Evolutionary conservation across 2,888 invertebrate genomes (phyloP).

Genomic region (Amiota communis): DNA sequence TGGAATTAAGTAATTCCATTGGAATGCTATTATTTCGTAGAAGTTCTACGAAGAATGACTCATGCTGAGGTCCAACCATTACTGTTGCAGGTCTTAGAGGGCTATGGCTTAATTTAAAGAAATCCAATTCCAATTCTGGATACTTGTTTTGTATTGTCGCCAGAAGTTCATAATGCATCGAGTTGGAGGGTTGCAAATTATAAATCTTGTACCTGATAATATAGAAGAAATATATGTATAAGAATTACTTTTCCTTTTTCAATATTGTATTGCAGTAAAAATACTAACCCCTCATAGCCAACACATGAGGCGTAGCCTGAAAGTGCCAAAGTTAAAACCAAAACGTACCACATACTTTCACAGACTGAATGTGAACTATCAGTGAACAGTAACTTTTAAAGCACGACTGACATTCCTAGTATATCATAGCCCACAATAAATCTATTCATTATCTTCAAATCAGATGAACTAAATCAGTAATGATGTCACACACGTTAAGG

Average conservation of each 20-base stretch:
- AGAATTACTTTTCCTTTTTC: neutral
- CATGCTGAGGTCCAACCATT: conserved; percentile 57
- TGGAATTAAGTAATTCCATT: conserved; percentile 50
- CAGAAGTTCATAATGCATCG: conserved; percentile 50
- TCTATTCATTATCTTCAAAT: conserved; percentile 52
- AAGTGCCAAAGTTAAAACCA: conserved; percentile 41
- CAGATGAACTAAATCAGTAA: neutral
- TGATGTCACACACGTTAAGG: no score
- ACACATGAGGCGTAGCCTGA: neutral
- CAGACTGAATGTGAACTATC: conserved; percentile 35
- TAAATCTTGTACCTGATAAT: conserved; percentile 63
- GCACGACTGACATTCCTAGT: conserved; percentile 24
- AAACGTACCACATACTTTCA: conserved; percentile 46
- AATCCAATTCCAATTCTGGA: conserved; percentile 57
- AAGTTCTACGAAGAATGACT: conserved; percentile 49
- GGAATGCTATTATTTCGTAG: conserved; percentile 44
- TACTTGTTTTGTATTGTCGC: conserved; percentile 44
- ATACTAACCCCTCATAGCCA: conserved; percentile 38
- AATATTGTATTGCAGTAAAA: neutral
- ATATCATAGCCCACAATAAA: conserved; percentile 6
- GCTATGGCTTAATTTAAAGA: conserved; percentile 52
- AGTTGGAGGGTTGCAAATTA: conserved; percentile 51
- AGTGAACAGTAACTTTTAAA: neutral
- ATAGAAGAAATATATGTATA: neutral
- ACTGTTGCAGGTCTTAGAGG: conserved; percentile 53